Evolutionary conservation across 2,888 invertebrate species (phyloP).

Genomic region (Fissipunctia ypsillon): DNA sequence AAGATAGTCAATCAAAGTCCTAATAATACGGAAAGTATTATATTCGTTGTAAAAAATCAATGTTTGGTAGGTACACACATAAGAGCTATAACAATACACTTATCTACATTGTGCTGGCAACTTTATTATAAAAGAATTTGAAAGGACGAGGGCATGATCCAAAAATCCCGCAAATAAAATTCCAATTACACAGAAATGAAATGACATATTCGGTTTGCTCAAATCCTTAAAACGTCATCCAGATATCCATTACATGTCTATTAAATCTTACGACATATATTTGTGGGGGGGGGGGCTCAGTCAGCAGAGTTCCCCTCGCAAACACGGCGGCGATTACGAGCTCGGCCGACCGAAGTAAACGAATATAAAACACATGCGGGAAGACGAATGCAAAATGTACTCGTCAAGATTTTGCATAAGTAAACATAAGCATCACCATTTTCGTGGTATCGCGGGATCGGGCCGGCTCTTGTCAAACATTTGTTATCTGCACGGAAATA

Average conservation of each 20-base stretch:
- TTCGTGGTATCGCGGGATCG: constrained; percentile 61
- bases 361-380: constrained; percentile 90
- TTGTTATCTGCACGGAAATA: constrained; percentile 56
- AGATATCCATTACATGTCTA: constrained; percentile 91
- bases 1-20: background rate
- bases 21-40: no score
- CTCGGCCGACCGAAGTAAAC: constrained; percentile 89
- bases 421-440: constrained; percentile 86
- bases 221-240: constrained; percentile 91
- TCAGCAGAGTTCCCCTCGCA: constrained; percentile 89
- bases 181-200: constrained; percentile 87
- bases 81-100: constrained; percentile 45
- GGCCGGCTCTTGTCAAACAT: constrained; percentile 65
- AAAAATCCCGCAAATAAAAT: constrained; percentile 89
- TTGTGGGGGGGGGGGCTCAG: constrained; percentile 89
- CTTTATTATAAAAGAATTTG: constrained; percentile 60
- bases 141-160: constrained; percentile 83
- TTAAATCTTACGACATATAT: constrained; percentile 91
- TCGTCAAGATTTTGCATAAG: constrained; percentile 90
- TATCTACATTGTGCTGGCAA: constrained; percentile 31
- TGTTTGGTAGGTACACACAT: background rate
- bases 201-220: constrained; percentile 91
- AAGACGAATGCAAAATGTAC: constrained; percentile 89
- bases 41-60: no score
- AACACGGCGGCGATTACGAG: constrained; percentile 89